Conservation (phyloP, 1,140 invertebrate genomes). For the Microplitis demolitor region DNA sequence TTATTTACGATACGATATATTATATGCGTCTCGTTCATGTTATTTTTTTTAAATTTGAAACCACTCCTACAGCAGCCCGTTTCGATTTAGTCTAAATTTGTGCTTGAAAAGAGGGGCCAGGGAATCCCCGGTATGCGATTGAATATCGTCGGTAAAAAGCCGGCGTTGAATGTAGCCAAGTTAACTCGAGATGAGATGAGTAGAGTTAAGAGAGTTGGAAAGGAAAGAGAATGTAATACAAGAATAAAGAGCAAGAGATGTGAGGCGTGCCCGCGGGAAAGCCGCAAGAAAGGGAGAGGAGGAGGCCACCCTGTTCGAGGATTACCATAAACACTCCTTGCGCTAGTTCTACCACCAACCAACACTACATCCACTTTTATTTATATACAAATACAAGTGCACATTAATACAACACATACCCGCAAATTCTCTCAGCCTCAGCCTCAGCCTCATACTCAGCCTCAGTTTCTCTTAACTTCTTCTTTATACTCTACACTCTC, state of each 20-base stretch:
- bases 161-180: not conserved
- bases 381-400: not conserved
- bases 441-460: no score
- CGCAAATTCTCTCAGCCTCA: no score
- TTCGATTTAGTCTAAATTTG: no score
- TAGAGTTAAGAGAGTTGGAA: no score
- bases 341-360: not conserved
- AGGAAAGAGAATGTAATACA: no score
- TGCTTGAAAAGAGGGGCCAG: not conserved
- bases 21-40: no score
- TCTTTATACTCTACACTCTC: no score
- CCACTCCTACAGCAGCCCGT: no score
- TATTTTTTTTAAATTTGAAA: no score
- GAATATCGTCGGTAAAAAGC: not conserved
- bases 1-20: no score
- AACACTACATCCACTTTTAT: not conserved
- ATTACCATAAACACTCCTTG: constrained; percentile 4
- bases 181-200: no score
- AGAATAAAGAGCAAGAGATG: not conserved
- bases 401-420: not conserved
- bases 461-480: no score
- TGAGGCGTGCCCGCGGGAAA: constrained; percentile 5
- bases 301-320: constrained; percentile 10
- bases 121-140: constrained; percentile 10
- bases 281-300: constrained; percentile 23